phyloP scores from a whole-genome alignment of 2,888 invertebrate genomes.

The Crossocerus cetratus region DNA sequence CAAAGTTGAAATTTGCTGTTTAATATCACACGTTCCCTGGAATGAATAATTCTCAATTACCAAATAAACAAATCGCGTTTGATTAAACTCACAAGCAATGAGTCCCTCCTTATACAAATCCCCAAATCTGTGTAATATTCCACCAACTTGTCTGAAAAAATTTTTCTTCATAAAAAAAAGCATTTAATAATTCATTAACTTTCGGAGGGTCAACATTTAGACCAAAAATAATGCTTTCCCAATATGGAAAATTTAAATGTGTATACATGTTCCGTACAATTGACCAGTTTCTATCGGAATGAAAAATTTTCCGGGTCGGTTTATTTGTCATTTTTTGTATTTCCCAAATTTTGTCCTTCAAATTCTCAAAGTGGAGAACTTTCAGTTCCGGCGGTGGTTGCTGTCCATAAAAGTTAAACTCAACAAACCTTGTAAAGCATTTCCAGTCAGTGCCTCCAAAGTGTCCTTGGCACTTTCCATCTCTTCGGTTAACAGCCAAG shows the following conservation, averaged over 20 bases:
- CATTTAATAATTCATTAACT: too few relatives aligned
- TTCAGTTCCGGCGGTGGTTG: too few relatives aligned
- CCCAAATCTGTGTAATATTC: conserved; percentile 65
- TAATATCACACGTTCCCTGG: conserved; percentile 62
- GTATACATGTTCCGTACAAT: too few relatives aligned
- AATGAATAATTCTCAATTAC: conserved; percentile 16
- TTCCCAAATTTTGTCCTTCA: too few relatives aligned
- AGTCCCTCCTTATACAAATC: conserved; percentile 53
- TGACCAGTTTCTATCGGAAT: too few relatives aligned
- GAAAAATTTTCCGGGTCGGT: background rate
- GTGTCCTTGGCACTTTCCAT: too few relatives aligned
- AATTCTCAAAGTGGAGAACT: too few relatives aligned
- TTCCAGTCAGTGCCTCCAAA: conserved; percentile 53
- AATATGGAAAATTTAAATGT: too few relatives aligned
- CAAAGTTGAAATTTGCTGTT: conserved; percentile 58
- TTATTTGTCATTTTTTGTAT: background rate
- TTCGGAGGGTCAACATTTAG: too few relatives aligned
- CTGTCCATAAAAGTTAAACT: too few relatives aligned
- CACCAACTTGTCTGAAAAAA: conserved; percentile 55
- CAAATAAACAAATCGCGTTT: background rate
- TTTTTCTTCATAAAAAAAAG: too few relatives aligned
- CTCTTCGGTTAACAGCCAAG: conserved; percentile 63
- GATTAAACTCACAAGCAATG: conserved; percentile 60
- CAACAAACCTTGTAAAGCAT: conserved; percentile 56
- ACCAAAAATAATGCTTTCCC: too few relatives aligned